Conservation (phyloP, 2,888 invertebrate genomes). For the Xanthorhoe designata region DNA sequence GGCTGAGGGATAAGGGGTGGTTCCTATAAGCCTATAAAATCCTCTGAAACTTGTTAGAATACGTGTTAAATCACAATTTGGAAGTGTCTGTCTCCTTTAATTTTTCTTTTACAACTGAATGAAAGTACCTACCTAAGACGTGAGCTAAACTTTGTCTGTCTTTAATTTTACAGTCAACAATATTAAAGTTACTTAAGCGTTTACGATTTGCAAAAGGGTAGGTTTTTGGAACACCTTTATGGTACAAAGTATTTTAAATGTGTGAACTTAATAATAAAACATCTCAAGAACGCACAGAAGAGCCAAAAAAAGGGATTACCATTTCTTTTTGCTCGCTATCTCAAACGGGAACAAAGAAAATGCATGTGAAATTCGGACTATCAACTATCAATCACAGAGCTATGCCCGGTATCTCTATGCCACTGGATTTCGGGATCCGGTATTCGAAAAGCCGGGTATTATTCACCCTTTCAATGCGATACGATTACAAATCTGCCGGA, state of each 20-base stretch:
- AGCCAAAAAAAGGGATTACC: neutral
- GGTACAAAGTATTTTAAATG: too few species aligned
- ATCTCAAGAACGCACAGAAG: neutral
- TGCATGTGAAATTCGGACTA: slow-evolving; percentile 11
- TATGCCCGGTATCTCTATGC: slow-evolving; percentile 53
- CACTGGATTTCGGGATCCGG: slow-evolving; percentile 71
- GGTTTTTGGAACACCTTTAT: too few species aligned
- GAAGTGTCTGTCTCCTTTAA: neutral
- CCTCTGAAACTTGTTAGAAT: neutral
- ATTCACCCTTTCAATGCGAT: slow-evolving; percentile 71
- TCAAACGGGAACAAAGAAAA: slow-evolving; percentile 6
- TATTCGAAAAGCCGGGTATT: slow-evolving; percentile 66
- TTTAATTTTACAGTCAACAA: neutral
- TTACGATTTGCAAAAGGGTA: too few species aligned
- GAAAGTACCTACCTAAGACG: neutral
- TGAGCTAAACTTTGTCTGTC: too few species aligned
- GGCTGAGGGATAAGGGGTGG: slow-evolving; percentile 5
- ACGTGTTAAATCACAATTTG: neutral
- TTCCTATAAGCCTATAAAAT: neutral
- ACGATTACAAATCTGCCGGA: slow-evolving; percentile 55
- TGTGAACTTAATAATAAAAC: neutral
- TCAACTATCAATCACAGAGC: slow-evolving; percentile 24
- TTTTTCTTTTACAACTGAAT: too few species aligned
- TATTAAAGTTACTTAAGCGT: too few species aligned
- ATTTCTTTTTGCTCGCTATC: slow-evolving; percentile 1